Base-by-base conservation (phyloP, 1,140 invertebrate genomes). In the Macrostomum lignano region DNA sequence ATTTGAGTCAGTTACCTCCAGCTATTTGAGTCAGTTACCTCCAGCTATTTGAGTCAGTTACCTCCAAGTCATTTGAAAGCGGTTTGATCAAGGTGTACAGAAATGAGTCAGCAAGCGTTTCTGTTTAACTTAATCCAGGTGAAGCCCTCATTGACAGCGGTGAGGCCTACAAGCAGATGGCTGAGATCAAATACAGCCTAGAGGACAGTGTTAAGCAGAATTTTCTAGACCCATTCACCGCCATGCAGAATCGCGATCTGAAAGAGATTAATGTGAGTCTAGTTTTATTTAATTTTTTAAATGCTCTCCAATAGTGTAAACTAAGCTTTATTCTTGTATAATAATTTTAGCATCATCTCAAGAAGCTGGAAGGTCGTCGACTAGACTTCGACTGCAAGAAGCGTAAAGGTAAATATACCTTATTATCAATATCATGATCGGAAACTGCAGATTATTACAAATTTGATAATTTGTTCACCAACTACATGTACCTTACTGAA, bases 151-250 rank as follows among this genome's bases (percentile, higher is more conserved):
- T 81, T 42, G 84, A 94, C 62, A 73, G 81, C 61, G 84, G 86
- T 24, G 88, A 96, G 59, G 69, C 77, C 17, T 67, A 91, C 52
- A 84, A 78, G 57, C 81, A 93, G 63, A 79, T 96, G 73, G 84
- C 86, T 9, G 88, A 96, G 57, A 73, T 91, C 32, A 96, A 96
- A 62, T 96, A 94, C 61, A 81, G 84, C 28, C 61, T 96, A 44
- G 88, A 98, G 64, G 88, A 96, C 59, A 88, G 82, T 62, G 86
- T 94, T 45, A 94, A 94, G 60, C 86, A 96, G 60, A 94, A 91
- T 65, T 94, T 96, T 64, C 65, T 98, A 35, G 86, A 96, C 58
- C 88, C 88, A 19, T 61, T 96, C 38, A 76, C 82, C 60, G 78
- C 91, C 60, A 65, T 96, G 51, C 81, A 91, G 61, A 82, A 71